phyloP scores from a whole-genome alignment of 1,140 invertebrate species.

The Bombyx mandarina region DNA sequence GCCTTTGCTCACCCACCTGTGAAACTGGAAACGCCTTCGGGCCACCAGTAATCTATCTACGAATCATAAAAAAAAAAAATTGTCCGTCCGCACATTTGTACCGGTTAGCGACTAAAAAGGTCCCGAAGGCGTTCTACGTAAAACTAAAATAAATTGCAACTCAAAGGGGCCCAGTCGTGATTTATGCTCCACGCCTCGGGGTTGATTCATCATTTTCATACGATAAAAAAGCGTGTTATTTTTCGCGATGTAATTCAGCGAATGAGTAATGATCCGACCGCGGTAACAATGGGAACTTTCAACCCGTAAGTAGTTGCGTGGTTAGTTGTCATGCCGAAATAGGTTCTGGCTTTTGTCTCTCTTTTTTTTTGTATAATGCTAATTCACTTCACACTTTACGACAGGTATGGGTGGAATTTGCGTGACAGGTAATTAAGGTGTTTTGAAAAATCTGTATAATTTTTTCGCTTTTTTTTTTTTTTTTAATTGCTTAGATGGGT shows the following conservation, averaged over 20 bases:
- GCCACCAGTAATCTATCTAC: neutral
- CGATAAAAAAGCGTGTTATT: slow-evolving; percentile 19
- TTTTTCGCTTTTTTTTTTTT: too few species aligned
- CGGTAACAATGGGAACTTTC: slow-evolving; percentile 4
- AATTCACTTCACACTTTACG: too few species aligned
- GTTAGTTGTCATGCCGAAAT: too few species aligned
- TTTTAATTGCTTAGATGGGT: too few species aligned
- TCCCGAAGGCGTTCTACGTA: slow-evolving; percentile 4
- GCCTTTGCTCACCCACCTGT: too few species aligned
- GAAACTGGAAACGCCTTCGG: too few species aligned
- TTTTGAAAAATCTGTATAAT: too few species aligned
- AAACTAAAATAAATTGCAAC: slow-evolving; percentile 7
- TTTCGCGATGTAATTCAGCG: slow-evolving; percentile 19
- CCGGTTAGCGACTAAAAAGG: neutral
- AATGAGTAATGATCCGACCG: slow-evolving; percentile 8
- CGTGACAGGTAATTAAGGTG: too few species aligned
- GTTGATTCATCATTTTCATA: slow-evolving; percentile 24
- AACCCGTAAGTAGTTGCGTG: too few species aligned
- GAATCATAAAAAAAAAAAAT: neutral
- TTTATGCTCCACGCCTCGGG: slow-evolving; percentile 14
- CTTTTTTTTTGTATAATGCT: too few species aligned
- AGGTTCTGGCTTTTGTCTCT: too few species aligned
- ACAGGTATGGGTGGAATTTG: too few species aligned
- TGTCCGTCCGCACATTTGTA: neutral
- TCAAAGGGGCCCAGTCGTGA: slow-evolving; percentile 9